Conservation (phyloP, 1,140 invertebrate species). For the Scaptodrosophila lebanonensis region DNA sequence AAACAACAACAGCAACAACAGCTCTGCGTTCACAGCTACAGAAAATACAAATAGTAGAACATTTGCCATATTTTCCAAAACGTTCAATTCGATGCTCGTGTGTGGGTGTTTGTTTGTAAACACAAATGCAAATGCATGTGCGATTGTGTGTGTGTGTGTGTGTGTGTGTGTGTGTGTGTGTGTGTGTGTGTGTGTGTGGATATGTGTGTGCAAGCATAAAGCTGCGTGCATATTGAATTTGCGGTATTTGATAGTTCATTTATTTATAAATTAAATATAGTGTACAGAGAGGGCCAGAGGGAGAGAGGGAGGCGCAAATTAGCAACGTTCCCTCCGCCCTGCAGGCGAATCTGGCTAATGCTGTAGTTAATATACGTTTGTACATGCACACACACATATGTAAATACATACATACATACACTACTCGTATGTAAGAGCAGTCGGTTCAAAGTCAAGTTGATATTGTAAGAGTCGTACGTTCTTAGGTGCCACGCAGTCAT, state of each 20-base stretch:
- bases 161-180: too few relatives aligned
- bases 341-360: too few relatives aligned
- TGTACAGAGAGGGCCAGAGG: too few relatives aligned
- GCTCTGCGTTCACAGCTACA: slow-evolving; percentile 5
- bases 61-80: slow-evolving; percentile 33
- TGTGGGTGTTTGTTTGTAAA: too few relatives aligned
- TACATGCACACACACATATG: background rate
- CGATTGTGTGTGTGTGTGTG: too few relatives aligned
- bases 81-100: slow-evolving; percentile 32
- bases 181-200: too few relatives aligned
- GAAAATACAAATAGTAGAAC: slow-evolving; percentile 35
- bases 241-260: slow-evolving; percentile 42
- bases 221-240: slow-evolving; percentile 30
- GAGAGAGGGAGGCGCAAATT: too few relatives aligned
- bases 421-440: slow-evolving; percentile 18
- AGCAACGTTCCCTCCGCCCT: too few relatives aligned
- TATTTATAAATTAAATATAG: slow-evolving; percentile 44
- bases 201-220: slow-evolving; percentile 33
- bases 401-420: background rate
- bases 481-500: too few relatives aligned
- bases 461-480: too few relatives aligned
- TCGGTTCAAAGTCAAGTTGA: too few relatives aligned
- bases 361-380: slow-evolving; percentile 9
- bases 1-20: slow-evolving; percentile 25
- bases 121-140: too few relatives aligned